These are phyloP conservation scores for Euschistus heros DNA, from an alignment of 1,140 invertebrate species.

Conservation along the genomic window DNA sequence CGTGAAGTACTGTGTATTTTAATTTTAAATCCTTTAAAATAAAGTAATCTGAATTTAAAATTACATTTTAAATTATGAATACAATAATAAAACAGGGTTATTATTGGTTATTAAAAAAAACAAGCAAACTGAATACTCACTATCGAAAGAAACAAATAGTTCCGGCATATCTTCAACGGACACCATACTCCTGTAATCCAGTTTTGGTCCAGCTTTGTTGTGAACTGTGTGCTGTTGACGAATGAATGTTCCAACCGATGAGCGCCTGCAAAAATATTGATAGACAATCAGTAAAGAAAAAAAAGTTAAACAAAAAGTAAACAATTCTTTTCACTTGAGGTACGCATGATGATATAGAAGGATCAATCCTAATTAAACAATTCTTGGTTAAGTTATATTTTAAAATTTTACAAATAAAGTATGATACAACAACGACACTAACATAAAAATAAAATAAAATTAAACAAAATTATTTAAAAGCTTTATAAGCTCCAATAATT, in stretches of 20 bases:
- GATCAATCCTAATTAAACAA: background rate
- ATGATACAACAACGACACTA: too few species aligned
- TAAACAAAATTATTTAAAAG: too few species aligned
- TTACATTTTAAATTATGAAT: too few species aligned
- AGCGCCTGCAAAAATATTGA: conserved; percentile 50
- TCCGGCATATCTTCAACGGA: conserved; percentile 89
- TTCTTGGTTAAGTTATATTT: conserved; percentile 7
- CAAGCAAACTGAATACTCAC: conserved; percentile 49
- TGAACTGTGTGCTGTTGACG: conserved; percentile 40
- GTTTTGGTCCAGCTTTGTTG: conserved; percentile 47
- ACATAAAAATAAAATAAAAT: too few species aligned
- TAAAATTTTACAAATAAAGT: background rate
- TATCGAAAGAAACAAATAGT: conserved; percentile 85
- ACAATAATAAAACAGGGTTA: too few species aligned
- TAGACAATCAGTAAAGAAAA: background rate
- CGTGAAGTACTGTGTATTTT: too few species aligned
- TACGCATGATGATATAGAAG: too few species aligned
- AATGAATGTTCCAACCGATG: conserved; percentile 68
- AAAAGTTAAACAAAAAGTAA: conserved; percentile 3
- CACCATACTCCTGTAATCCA: conserved; percentile 84
- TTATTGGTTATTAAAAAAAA: background rate
- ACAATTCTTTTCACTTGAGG: too few species aligned
- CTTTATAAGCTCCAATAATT: too few species aligned
- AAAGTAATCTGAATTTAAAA: too few species aligned
- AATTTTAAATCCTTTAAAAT: too few species aligned